Evolutionary conservation across 2,113 vertebrate genomes (phyloP).

Genomic region (Barnardius zonarius): DNA sequence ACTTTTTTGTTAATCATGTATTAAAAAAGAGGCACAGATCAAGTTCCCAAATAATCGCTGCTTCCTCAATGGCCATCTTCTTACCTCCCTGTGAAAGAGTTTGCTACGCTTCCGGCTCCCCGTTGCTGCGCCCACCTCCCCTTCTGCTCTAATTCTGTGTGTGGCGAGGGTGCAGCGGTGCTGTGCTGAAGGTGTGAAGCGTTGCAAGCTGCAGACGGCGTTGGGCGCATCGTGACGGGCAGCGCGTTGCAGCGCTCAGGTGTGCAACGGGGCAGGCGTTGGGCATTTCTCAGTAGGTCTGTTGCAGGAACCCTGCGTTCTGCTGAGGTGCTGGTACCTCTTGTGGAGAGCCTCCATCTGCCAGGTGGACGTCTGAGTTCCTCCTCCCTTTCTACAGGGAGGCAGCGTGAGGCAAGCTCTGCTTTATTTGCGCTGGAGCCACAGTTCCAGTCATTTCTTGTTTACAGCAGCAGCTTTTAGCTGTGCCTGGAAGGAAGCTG

Average conservation of each 20-base stretch:
- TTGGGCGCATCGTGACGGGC: neutral
- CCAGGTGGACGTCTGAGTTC: neutral
- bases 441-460: neutral
- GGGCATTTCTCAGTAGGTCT: fast-evolving
- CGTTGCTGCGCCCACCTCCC: neutral
- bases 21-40: neutral
- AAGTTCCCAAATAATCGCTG: neutral
- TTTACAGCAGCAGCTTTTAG: neutral
- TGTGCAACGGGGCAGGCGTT: fast-evolving
- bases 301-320: neutral
- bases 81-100: neutral
- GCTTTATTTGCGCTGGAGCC: neutral
- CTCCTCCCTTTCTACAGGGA: neutral
- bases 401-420: neutral
- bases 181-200: fast-evolving
- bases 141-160: too few species aligned
- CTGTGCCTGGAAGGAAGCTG: neutral
- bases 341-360: neutral
- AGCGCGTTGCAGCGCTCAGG: fast-evolving
- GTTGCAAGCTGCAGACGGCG: fast-evolving
- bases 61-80: neutral
- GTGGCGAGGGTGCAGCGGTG: neutral
- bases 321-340: neutral
- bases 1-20: neutral
- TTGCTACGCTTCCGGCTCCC: neutral